A percentile compares a stretch with the other conserved stretches of the same genome.
Evolutionary conservation across 2,888 invertebrate genomes (phyloP).

Genomic region (Apodemia duryi): DNA sequence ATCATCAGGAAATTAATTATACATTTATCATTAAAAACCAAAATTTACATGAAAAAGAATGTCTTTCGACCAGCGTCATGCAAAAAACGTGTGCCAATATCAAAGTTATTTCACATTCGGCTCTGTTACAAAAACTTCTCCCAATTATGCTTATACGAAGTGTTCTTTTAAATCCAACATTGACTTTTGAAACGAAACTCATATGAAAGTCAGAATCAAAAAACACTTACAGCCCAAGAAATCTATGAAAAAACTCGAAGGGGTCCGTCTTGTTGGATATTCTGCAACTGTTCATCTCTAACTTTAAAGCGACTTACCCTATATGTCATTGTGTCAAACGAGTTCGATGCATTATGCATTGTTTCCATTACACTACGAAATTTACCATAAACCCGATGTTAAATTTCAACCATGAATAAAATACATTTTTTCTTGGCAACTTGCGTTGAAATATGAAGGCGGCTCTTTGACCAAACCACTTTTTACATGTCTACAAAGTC

Average conservation of each 20-base stretch:
- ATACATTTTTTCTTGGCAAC: constrained; percentile 60
- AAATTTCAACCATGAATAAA: constrained; percentile 73
- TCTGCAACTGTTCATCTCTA: constrained; percentile 59
- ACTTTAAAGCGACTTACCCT: constrained; percentile 65
- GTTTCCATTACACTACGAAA: constrained; percentile 77
- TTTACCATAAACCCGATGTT: constrained; percentile 76
- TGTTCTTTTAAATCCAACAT: constrained; percentile 60
- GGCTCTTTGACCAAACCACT: constrained; percentile 43
- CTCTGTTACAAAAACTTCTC: constrained; percentile 61
- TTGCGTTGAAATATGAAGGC: constrained; percentile 40
- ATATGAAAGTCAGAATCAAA: constrained; percentile 53
- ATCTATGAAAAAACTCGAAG: constrained; percentile 57
- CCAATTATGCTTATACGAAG: constrained; percentile 72
- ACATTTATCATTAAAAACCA: background rate
- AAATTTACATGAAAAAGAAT: constrained; percentile 4
- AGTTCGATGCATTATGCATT: constrained; percentile 69
- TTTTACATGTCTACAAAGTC: constrained; percentile 39
- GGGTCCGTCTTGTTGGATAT: constrained; percentile 51
- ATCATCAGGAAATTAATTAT: background rate
- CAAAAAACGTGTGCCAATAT: constrained; percentile 61
- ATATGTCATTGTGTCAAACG: constrained; percentile 73
- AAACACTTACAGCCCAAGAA: constrained; percentile 53
- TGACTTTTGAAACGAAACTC: constrained; percentile 53
- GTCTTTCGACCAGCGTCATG: constrained; percentile 6
- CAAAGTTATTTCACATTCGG: constrained; percentile 63